Base-by-base conservation (phyloP, 2,888 invertebrate species). In the Euplagia quadripunctaria region DNA sequence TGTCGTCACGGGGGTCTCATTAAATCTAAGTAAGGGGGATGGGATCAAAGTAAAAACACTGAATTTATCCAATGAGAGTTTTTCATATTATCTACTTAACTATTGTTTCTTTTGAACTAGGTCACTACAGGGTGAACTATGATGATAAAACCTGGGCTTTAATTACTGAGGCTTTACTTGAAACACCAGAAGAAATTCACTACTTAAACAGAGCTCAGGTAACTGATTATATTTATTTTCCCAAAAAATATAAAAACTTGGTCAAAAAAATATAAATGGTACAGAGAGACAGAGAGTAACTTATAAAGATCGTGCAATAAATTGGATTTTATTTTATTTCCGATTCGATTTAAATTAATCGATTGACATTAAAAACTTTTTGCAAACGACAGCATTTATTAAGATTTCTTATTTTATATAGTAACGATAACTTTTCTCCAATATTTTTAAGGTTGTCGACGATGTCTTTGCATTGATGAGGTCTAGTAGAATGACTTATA, bases 141-240 rank as follows among this genome's bases (percentile, higher is more conserved):
- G 97, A 97, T 81, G 83, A 85, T 0, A 87, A 83, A 55, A 96
- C 96, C n/a, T 97, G 97, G 97, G 82, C 91, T 9, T 86, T 94
- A 64, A 95, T 97, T 17, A 84, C 89, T 0, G 90, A 92, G 55
- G 93, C 93, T 61, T 86, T 96, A 20, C 55, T 89, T 2, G 86
- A 90, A 58, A 89, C 91, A 11, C 90, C 88, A 58, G 84, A 90
- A n/a, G 81, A 87, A 0, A 97, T 98, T 72, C 96, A 97, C 80
- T 94, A 96, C 55, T 87, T 97, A 4, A 98, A 98, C 87, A 96
- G 98, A 85, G 98, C 98, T 7, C 98, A 98, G 91, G 95, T 98
- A 74, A 87, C 16, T 64, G 8, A 51, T 5, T 46, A 58, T 65
- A 11, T 6, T 5, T n/a, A 17, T n/a, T 20, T 7, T 64, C 0